phyloP scores from a whole-genome alignment of 1,140 invertebrate genomes.

The roundworm (Caenorhabditis elegans) region WBcel235 BX284606.5:2782501-2783000 shows the following conservation, averaged over 20 bases:
- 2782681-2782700: neutral
- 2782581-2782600: slow-evolving; percentile 84
- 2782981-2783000: neutral
- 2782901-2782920: neutral
- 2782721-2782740: neutral
- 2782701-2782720: slow-evolving; percentile 6
- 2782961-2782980: neutral
- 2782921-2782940: neutral
- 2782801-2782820: neutral
- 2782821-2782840: slow-evolving; percentile 7
- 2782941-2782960: neutral
- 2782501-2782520: neutral
- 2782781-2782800: neutral
- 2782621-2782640: slow-evolving; percentile 71
- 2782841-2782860: slow-evolving; percentile 25
- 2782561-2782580: slow-evolving; percentile 81
- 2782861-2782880: slow-evolving; percentile 12
- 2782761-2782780: neutral
- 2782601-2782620: slow-evolving; percentile 84
- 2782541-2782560: slow-evolving; percentile 90
- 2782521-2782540: slow-evolving; percentile 82
- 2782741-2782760: neutral
- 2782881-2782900: neutral
- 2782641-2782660: neutral
- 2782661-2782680: neutral